Base-by-base conservation (phyloP, 2,888 invertebrate species). In the Itoplectis maculator region DNA sequence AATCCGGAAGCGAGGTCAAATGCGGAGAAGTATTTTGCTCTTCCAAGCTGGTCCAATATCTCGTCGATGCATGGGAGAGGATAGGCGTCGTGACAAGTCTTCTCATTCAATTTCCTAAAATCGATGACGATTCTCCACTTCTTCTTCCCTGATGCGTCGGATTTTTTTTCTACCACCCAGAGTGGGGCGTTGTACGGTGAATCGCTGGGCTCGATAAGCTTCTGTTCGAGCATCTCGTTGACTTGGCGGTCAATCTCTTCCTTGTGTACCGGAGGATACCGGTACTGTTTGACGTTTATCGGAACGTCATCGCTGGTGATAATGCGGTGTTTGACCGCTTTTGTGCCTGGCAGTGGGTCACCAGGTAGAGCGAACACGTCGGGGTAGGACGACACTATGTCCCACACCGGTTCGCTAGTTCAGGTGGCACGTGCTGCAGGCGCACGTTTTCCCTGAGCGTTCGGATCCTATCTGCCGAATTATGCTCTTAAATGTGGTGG, bases 1-100 rank as follows among this genome's bases (percentile, higher is more conserved):
- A 86, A 89, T 7, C 87, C 85, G 13, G 79, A 81, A 2, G 85
- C 85, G 0, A 88, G 51, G 51, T 89, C 86, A 3, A 88, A 81
- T 0, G 84, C 83, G 0, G 85, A 79, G 61, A 88, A 88, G 56
- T 87, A 87, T 9, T 78, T 79, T 0, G 82, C 76, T 42, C 78
- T 61, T 1, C 86, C 87, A 29, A 86, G 68, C 54, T 86, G 83
- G 35, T 85, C 86, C 13, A 87, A 68, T 37, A 87, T 78, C 59
- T 86, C 85, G 49, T 47, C 47, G 47, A 47, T 47, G n/a, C 47
- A 66, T 7, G 66, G 79, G 5, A 81, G 37, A 7, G 81, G 76
- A 40, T 81, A 84, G 0, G 68, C 68, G n/a, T 84, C 79, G 4
- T 61, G 7, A 0, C 49, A 11, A 0, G 81, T 84, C 15, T 72